Base-by-base conservation (phyloP, 2,797 vertebrate genomes). In the Hippopotamyrus pictus region DNA sequence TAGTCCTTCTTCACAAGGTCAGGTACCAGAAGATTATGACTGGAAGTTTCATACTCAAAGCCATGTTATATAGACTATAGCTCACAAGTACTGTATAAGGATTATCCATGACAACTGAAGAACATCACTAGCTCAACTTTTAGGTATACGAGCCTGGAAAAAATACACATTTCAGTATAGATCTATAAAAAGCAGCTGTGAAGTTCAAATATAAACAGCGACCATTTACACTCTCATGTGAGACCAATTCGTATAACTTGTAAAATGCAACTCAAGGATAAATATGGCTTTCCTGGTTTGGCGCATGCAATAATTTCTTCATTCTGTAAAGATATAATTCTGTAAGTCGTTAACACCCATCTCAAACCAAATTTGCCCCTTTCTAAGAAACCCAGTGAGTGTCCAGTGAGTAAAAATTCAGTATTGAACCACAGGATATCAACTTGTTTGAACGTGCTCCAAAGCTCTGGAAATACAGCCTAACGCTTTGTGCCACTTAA, bases 401-500 rank as follows among this genome's bases (percentile, higher is more conserved):
- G n/a, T n/a, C n/a, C 93, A 94, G 92, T 88, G 89, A 92, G 92
- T 91, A 91, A 93, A 95, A 93, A 94, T 93, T 94, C 94, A 93
- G 93, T 96, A 96, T 93, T 95, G 95, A 96, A 95, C 94, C 95
- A 93, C 91, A 92, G 92, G 92, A 95, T 95, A 96, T 97, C 97
- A 97, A 94, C 91, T 90, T 91, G 95, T 94, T 96, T 96, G 94
- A 94, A 91, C 93, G 95, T 94, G 94, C 95, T 95, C 93, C 94
- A 94, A 96, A 96, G 94, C 95, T 92, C 92, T 79, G 92, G 92
- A 92, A 94, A 94, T 93, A 92, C 17, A 76, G 69, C 69, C 69
- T 93, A 95, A 95, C 92, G 93, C 95, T 96, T 93, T 86, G 90
- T 95, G 94, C 94, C 93, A 92, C 94, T 94, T 90, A 87, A 94